Evolutionary conservation across 2,113 vertebrate species (phyloP).

Genomic region (Boleophthalmus pectinirostris): DNA sequence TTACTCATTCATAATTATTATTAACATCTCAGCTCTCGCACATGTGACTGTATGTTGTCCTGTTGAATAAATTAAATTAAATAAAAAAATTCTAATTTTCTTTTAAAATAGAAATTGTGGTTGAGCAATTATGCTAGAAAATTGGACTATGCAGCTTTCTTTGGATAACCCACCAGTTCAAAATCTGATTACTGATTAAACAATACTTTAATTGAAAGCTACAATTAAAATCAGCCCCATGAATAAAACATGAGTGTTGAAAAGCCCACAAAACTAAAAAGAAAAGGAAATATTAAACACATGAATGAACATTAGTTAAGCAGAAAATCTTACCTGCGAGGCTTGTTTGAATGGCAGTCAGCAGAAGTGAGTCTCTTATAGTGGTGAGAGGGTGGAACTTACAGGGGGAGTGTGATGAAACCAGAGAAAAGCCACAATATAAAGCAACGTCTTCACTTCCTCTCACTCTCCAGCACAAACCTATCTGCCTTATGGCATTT

Average conservation of each 20-base stretch:
- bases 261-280: not conserved
- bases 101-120: too few species aligned
- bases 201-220: not conserved
- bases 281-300: not conserved
- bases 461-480: not conserved
- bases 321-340: slow-evolving; percentile 40
- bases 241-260: too few species aligned
- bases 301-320: not conserved
- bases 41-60: too few species aligned
- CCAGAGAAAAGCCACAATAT: slow-evolving; percentile 22
- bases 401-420: slow-evolving; percentile 34
- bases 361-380: slow-evolving; percentile 31
- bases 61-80: too few species aligned
- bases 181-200: not conserved
- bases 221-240: not conserved
- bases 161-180: too few species aligned
- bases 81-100: too few species aligned
- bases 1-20: not conserved
- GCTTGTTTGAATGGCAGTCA: not conserved
- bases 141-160: too few species aligned
- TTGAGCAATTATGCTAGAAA: too few species aligned
- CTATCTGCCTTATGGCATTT: not conserved
- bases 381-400: slow-evolving; percentile 10
- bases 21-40: too few species aligned
- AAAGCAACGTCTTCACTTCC: slow-evolving; percentile 44